Evolutionary conservation across 2,888 invertebrate species (phyloP).

Genomic region (Morpho achilles): DNA sequence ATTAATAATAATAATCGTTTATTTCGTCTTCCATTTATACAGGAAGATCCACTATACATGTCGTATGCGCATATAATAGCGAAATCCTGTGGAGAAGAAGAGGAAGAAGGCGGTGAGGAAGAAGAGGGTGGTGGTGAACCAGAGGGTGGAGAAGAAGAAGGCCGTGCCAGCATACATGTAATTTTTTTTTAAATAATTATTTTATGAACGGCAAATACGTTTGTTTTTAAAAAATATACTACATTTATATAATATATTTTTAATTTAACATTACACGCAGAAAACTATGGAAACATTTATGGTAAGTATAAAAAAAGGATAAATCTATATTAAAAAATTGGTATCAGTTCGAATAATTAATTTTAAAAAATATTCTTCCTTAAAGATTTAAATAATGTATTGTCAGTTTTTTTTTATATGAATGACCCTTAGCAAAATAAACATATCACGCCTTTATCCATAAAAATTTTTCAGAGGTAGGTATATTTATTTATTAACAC

Average conservation of each 20-base stretch:
- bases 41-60: conserved; percentile 97
- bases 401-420: no score
- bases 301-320: conserved; percentile 47
- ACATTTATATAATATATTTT: not conserved
- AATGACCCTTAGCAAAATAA: no score
- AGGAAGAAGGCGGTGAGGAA: conserved; percentile 96
- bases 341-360: no score
- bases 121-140: conserved; percentile 86
- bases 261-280: conserved; percentile 52
- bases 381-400: no score
- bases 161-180: conserved; percentile 95
- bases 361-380: no score
- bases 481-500: no score
- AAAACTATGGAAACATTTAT: conserved; percentile 69
- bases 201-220: not conserved
- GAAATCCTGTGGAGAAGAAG: conserved; percentile 97
- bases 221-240: not conserved
- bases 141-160: conserved; percentile 81
- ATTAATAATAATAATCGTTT: no score
- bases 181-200: conserved; percentile 52
- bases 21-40: conserved; percentile 25
- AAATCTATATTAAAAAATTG: no score
- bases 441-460: no score
- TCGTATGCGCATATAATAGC: conserved; percentile 98
- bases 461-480: no score